Evolutionary conservation across 2,797 vertebrate species (phyloP), one percentile per base, ranked within the genome.

Genomic region (Cetoscarus ocellatus): DNA sequence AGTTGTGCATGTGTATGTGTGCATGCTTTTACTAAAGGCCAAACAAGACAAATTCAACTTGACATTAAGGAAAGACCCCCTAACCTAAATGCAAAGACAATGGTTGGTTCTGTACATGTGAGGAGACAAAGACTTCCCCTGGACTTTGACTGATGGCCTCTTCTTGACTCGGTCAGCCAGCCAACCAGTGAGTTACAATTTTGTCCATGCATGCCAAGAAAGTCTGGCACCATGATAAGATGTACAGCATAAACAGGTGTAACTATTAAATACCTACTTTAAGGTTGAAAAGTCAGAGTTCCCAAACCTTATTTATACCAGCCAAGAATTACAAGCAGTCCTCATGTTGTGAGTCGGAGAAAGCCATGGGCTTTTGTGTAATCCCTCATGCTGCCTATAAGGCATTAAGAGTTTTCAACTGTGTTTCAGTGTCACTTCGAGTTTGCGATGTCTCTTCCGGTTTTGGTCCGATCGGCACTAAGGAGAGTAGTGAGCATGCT

Each of bases 31-130:
- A 81, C 74, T 75, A 83, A 88, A 88, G 88, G 85, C 83, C 82
- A 90, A 77, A 75, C 6, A 27, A 75, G 84, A 90, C 76, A 85
- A 85, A 91, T 88, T 45, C 42, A 56, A 84, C 78, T 79, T 7
- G 84, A 89, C 89, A 82, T 71, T 53, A 39, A 53, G 82, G 67
- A 19, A 75, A 35, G 79, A 84, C 79, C 72, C 18, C 0, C 18
- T 57, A 58, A 87, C 86, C 86, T 75, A n/a, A 10, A 65, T 17
- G 36, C 59, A 18, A 42, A 57, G 53, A 75, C 7, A 15, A 47
- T 2, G 12, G 59, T 39, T 11, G 55, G 50, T 58, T 63, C 43
- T 15, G 39, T 58, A 61, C 73, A 70, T 53, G 48, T 68, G 42
- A 64, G 59, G 76, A 78, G 53, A 81, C 45, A 36, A 68, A 49